Percentiles rank a stretch among this genome's conserved stretches.
These are phyloP conservation scores for Pseudolaguvia tuberculata DNA, from an alignment of 2,113 vertebrate genomes.

Conservation along the genomic window DNA sequence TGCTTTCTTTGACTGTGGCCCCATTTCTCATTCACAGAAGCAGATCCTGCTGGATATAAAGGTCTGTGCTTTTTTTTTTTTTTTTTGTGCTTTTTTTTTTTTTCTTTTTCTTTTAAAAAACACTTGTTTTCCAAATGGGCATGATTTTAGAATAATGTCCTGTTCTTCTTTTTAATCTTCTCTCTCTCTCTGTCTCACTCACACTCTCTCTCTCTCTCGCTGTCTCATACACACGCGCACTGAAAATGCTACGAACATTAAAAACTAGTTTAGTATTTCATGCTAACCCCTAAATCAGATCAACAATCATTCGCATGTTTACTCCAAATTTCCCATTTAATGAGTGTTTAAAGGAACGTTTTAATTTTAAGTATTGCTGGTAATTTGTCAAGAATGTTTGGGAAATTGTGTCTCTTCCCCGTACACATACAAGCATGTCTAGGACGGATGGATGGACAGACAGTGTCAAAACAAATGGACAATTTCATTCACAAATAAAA, in stretches of 20 bases:
- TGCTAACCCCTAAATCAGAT: not conserved
- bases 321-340: not conserved
- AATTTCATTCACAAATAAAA: too few relatives aligned
- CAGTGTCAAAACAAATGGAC: too few relatives aligned
- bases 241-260: not conserved
- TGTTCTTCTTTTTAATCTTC: conserved; percentile 48
- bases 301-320: too few relatives aligned
- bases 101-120: too few relatives aligned
- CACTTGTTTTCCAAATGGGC: conserved; percentile 65
- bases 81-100: conserved; percentile 69
- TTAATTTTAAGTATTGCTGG: too few relatives aligned
- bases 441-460: too few relatives aligned
- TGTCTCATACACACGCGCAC: not conserved
- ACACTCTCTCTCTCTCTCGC: too few relatives aligned
- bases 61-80: conserved; percentile 73
- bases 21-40: conserved; percentile 77
- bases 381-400: too few relatives aligned
- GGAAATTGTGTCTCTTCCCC: too few relatives aligned
- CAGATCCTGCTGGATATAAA: conserved; percentile 71
- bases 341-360: too few relatives aligned
- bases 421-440: too few relatives aligned
- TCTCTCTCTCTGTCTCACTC: conserved; percentile 13
- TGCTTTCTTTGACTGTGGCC: conserved; percentile 67
- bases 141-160: conserved; percentile 55
- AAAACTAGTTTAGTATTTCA: not conserved